Base-by-base conservation (phyloP, 2,113 vertebrate genomes). In the Illadopsis cleaveri region DNA sequence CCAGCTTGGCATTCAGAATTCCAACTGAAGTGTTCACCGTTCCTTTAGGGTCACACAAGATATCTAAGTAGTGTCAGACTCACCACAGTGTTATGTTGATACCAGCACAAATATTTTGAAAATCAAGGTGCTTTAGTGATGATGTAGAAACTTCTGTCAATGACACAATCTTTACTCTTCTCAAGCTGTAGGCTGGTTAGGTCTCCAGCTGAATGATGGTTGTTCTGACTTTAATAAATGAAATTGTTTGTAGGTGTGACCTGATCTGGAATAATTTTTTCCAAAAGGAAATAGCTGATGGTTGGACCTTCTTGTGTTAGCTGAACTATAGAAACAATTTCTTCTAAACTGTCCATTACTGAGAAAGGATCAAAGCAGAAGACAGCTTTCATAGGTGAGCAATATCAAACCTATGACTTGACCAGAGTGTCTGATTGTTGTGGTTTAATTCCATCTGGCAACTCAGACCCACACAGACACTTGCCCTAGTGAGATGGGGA, bases 401-500 rank as follows among this genome's bases (percentile, higher is more conserved):
- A 70, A 27, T 2, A 40, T 18, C 14, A 31, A 17, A 33, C 10
- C 17, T 64, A 4, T 45, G 23, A 38, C 25, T 35, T 57, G 13
- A 30, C 3, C 30, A 80, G 13, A 51, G 2, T 40, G 5, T 23
- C 33, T 70, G 25, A 24, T 15, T 12, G 5, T 27, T 35, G 23
- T 73, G 30, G 25, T 48, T 61, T 35, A 54, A 73, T 47, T 53
- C 35, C 54, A 54, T 25, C 22, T 66, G 31, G 12, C 15, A 80
- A 11, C 40, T 28, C 40, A 48, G 40, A n/a, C 37, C 3, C 22
- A 60, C 21, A 48, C 7, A 56, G 38, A 19, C 5, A 4, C 5
- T 58, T 0, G 0, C 14, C 8, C 9, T 10, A 30, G 12, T 31
- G 25, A 60, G 61, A 22, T 15, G 13, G 24, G 11, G n/a, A 35